Evolutionary conservation across 37 sponge, comb jelly and placozoan species (phyloP), one percentile per base, ranked within the genome.

Genomic region (Spongilla lacustris): DNA sequence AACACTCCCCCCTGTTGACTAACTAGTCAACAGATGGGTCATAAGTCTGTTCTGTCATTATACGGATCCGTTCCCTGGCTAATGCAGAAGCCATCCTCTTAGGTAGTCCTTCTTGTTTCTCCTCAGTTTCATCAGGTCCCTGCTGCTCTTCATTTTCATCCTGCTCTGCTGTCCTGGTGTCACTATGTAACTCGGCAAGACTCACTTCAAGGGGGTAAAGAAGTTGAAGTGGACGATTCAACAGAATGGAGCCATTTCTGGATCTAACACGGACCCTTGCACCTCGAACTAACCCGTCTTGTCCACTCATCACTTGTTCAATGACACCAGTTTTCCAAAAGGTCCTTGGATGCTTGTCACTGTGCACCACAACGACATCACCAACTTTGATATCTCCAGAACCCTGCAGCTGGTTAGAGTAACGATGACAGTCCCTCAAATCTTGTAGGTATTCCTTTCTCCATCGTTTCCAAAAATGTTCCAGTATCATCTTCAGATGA

Each of bases 381-480:
- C 85, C 85, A 50, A 32, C 36, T 13, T 35, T 84, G 35, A 75
- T 26, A 5, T 75, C 70, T 28, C 70, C 27, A 28, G 27, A n/a
- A 69, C 70, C 27, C 4, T 69, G 70, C 27, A 28, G 27, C 70
- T 69, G 25, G 25, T n/a, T 75, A 24, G 26, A 33, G 5, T 26
- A 29, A 24, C 22, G 30, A 36, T 24, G 38, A 25, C 50, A 24
- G 32, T 48, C 9, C n/a, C 81, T 50, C 28, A 83, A 29, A 14
- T 72, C 14, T 21, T 36, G 73, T 14, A 84, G n/a, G 67, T 84
- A 84, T 67, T 84, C 76, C 32, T 24, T 75, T 21, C 68, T 4
- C 85, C 85, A 84, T 46, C 76, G 22, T 10, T 25, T 84, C 76
- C 76, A 74, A 32, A 75, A 84, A 32, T 84, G 68, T 26, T 74